Evolutionary conservation across 2,888 invertebrate species (phyloP).

Genomic region (Catocala nupta): DNA sequence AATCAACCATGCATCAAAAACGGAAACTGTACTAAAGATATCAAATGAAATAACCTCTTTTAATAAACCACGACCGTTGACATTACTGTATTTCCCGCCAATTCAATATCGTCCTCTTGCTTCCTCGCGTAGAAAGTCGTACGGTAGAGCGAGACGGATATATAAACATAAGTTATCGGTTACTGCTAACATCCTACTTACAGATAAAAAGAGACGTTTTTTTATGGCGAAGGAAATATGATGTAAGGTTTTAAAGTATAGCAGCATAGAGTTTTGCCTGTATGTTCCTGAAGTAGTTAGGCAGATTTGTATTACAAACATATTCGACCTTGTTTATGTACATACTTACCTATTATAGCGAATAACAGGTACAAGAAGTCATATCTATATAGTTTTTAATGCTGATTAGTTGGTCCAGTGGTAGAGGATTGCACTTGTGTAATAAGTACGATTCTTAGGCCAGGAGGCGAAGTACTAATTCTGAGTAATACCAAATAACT

Average conservation of each 20-base stretch:
- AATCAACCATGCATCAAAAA: background rate
- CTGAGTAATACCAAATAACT: no score
- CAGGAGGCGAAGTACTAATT: no score
- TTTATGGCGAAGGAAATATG: background rate
- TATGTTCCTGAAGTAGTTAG: no score
- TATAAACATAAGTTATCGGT: constrained; percentile 43
- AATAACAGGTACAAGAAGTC: no score
- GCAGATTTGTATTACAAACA: no score
- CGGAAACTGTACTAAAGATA: constrained; percentile 36
- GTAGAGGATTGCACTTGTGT: no score
- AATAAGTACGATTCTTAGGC: no score
- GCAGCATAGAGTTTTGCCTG: background rate
- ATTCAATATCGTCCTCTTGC: constrained; percentile 18
- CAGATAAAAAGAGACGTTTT: constrained; percentile 35
- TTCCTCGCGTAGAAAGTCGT: constrained; percentile 13
- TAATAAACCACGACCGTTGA: constrained; percentile 37
- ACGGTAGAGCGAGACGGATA: constrained; percentile 27
- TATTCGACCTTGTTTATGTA: no score
- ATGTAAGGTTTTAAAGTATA: constrained; percentile 3
- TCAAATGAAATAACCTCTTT: constrained; percentile 35
- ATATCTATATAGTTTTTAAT: no score
- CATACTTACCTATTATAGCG: no score
- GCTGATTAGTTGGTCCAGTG: no score
- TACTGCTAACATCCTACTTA: constrained; percentile 46
- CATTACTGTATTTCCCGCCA: constrained; percentile 42